Conservation (phyloP, 2,888 invertebrate genomes). For the Zootermopsis nevadensis region DNA sequence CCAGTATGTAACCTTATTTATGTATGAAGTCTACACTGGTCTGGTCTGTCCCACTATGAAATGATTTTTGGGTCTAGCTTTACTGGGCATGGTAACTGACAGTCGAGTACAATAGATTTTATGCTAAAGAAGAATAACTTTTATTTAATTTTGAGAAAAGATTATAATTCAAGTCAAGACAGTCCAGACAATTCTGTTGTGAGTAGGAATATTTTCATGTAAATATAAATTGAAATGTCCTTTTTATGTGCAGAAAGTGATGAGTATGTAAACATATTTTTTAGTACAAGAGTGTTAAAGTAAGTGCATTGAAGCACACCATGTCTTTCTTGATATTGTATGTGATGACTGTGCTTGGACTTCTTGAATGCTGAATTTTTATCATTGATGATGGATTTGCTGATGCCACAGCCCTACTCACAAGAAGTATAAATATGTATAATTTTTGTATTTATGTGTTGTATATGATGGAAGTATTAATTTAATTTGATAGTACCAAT, state of each 20-base stretch:
- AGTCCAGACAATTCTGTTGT: not conserved
- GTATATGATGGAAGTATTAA: not conserved
- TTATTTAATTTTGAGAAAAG: not conserved
- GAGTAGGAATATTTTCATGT: not conserved
- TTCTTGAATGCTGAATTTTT: not conserved
- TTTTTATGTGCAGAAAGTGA: not conserved
- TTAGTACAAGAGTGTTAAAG: not conserved
- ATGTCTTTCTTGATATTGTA: not conserved
- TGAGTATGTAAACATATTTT: not conserved
- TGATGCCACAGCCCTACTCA: not conserved
- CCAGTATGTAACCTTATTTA: too few relatives aligned
- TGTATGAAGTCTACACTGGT: not conserved
- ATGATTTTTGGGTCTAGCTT: not conserved
- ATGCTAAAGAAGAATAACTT: not conserved
- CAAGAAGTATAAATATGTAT: not conserved
- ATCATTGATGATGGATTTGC: not conserved
- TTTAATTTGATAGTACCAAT: not conserved
- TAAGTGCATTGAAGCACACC: not conserved
- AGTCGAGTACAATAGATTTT: too few relatives aligned
- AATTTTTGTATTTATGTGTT: not conserved
- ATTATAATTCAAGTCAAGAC: not conserved
- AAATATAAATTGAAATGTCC: not conserved
- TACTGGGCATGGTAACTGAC: too few relatives aligned
- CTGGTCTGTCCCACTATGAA: not conserved
- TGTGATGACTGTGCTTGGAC: not conserved